phyloP scores from a whole-genome alignment of 1,140 invertebrate species.

The Bombyx mori region ASM3026992v2 NC_085119.1:2536001-2536500 shows the following conservation, averaged over 20 bases:
- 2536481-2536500: not conserved
- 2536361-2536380: slow-evolving; percentile 37
- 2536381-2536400: slow-evolving; percentile 25
- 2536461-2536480: slow-evolving; percentile 44
- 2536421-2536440: slow-evolving; percentile 26
- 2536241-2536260: slow-evolving; percentile 39
- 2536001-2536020: slow-evolving; percentile 27
- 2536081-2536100: slow-evolving; percentile 22
- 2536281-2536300: slow-evolving; percentile 26
- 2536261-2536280: slow-evolving; percentile 20
- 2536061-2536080: slow-evolving; percentile 29
- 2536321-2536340: slow-evolving; percentile 26
- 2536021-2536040: slow-evolving; percentile 34
- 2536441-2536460: slow-evolving; percentile 34
- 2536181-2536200: slow-evolving; percentile 27
- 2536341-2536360: slow-evolving; percentile 40
- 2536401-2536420: slow-evolving; percentile 25
- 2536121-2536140: slow-evolving; percentile 25
- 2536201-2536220: slow-evolving; percentile 36
- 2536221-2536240: slow-evolving; percentile 47
- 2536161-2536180: slow-evolving; percentile 27
- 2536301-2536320: slow-evolving; percentile 30
- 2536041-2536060: slow-evolving; percentile 29
- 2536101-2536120: slow-evolving; percentile 16
- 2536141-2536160: slow-evolving; percentile 28